Conservation (phyloP, 2,888 invertebrate genomes). For the Sicus ferrugineus region DNA sequence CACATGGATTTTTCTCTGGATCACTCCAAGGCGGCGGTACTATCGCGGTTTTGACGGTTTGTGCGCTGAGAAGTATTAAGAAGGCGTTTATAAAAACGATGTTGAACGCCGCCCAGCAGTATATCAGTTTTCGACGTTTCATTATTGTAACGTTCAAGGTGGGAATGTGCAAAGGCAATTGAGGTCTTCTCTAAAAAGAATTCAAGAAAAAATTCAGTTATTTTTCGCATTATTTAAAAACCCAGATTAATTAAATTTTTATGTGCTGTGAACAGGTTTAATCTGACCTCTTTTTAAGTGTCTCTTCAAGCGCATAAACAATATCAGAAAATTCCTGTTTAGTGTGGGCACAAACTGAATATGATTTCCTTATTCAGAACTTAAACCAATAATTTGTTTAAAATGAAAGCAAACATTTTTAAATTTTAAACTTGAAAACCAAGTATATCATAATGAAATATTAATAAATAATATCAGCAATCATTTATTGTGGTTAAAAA, state of each 20-base stretch:
- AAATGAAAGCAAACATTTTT: background rate
- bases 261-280: too few relatives aligned
- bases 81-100: constrained; percentile 49
- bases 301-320: too few relatives aligned
- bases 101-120: constrained; percentile 53
- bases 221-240: too few relatives aligned
- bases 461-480: background rate
- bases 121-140: constrained; percentile 54
- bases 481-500: background rate
- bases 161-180: background rate
- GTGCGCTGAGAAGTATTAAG: constrained; percentile 45
- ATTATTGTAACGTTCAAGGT: constrained; percentile 39
- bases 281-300: too few relatives aligned
- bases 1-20: constrained; percentile 82
- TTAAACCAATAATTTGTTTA: background rate
- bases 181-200: background rate
- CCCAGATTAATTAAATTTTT: too few relatives aligned
- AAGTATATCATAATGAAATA: background rate
- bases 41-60: constrained; percentile 64
- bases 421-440: background rate
- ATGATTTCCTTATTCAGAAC: background rate
- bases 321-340: too few relatives aligned
- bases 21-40: constrained; percentile 89
- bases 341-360: too few relatives aligned
- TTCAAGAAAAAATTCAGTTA: too few relatives aligned